These are phyloP conservation scores for Odocoileus virginianus DNA, from an alignment of 2,113 vertebrate genomes.

Conservation along the genomic window DNA sequence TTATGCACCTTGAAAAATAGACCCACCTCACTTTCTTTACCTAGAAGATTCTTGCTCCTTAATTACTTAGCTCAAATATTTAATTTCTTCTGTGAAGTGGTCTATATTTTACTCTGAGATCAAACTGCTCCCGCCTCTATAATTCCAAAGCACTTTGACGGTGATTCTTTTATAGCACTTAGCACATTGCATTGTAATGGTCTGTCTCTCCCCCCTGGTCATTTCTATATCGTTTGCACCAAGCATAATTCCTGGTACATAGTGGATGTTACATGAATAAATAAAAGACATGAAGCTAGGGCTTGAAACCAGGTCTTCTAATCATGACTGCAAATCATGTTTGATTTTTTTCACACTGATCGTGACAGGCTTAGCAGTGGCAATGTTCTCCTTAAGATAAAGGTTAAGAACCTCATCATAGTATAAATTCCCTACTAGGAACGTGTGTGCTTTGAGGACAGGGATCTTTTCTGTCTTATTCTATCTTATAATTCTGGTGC, in stretches of 20 bases:
- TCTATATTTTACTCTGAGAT: conserved; percentile 10
- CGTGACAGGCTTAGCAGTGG: background rate
- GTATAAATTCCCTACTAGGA: background rate
- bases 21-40: background rate
- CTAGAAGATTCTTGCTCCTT: conserved; percentile 4
- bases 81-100: conserved; percentile 21
- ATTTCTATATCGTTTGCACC: background rate
- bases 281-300: background rate
- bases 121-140: background rate
- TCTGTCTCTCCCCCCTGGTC: background rate
- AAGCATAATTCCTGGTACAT: background rate
- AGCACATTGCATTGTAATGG: background rate
- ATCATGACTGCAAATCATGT: background rate
- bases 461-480: background rate
- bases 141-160: conserved; percentile 15
- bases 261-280: background rate
- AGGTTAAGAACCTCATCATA: background rate
- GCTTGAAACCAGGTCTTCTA: conserved; percentile 7
- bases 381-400: background rate
- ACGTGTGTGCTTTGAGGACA: background rate
- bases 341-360: background rate
- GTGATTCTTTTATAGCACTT: background rate
- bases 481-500: background rate
- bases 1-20: background rate
- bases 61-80: conserved; percentile 37